A percentile compares a stretch with the other conserved stretches of the same genome.
Conservation (phyloP, 2,113 vertebrate species). For the Hippopotamus amphibius region DNA sequence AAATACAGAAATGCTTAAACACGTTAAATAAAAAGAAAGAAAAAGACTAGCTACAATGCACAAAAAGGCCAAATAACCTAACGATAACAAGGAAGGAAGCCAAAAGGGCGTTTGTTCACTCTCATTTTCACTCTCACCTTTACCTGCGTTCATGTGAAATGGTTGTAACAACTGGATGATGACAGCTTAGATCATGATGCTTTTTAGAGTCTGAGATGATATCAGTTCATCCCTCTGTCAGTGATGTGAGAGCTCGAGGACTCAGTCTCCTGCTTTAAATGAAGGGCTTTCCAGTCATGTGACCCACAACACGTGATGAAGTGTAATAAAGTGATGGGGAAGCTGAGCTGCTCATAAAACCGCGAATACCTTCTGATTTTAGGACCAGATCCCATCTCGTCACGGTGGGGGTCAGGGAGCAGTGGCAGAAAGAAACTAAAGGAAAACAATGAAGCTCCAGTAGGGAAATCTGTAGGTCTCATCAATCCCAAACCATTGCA, state of each 20-base stretch:
- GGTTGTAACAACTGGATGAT: rapidly evolving
- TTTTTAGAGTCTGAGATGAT: neutral
- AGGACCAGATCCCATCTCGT: neutral
- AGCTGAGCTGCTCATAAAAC: neutral
- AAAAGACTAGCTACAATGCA: neutral
- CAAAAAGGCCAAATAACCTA: neutral
- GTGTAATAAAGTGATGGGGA: rapidly evolving
- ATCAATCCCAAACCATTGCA: neutral
- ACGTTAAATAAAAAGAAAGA: neutral
- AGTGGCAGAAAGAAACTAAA: too few species aligned
- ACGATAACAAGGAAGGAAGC: neutral
- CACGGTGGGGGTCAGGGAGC: rapidly evolving
- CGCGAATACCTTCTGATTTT: neutral
- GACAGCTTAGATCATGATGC: neutral
- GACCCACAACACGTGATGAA: rapidly evolving
- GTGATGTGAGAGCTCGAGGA: neutral
- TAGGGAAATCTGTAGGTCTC: rapidly evolving
- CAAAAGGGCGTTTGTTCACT: neutral
- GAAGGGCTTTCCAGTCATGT: neutral
- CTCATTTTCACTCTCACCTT: neutral
- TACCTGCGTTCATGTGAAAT: neutral
- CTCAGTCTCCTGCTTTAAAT: neutral
- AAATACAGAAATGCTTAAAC: neutral
- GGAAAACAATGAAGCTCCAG: neutral
- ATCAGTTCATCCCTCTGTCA: neutral